These are phyloP conservation scores for Andrena marginata DNA, from an alignment of 2,888 invertebrate species.

Conservation along the genomic window DNA sequence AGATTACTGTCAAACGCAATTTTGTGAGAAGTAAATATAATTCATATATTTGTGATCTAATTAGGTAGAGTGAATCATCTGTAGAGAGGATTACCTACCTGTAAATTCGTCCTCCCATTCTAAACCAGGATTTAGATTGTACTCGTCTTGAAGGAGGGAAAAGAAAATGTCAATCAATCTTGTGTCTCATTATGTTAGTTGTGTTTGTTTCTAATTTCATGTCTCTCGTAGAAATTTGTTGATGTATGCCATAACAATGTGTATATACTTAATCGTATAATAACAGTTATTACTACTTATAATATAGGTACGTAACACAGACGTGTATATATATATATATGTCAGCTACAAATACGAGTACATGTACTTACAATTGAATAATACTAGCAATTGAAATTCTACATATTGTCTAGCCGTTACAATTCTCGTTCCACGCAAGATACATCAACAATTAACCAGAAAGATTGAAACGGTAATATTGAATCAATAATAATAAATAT, in stretches of 20 bases:
- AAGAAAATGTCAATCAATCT: constrained; percentile 86
- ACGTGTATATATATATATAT: neutral
- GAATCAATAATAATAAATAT: constrained; percentile 65
- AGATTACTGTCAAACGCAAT: constrained; percentile 56
- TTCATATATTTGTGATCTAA: constrained; percentile 58
- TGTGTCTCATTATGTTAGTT: constrained; percentile 79
- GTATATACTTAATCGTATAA: neutral
- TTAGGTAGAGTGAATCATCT: constrained; percentile 71
- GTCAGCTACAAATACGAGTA: neutral
- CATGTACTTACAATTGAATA: neutral
- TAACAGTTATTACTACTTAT: constrained; percentile 12
- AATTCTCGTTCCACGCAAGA: constrained; percentile 33
- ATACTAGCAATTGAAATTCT: neutral
- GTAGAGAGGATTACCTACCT: constrained; percentile 92
- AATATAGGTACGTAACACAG: too few species aligned
- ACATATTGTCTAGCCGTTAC: constrained; percentile 1
- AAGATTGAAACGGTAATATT: constrained; percentile 68
- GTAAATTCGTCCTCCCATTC: constrained; percentile 99
- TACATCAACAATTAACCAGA: constrained; percentile 70
- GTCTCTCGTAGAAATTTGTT: constrained; percentile 66
- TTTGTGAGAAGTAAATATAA: constrained; percentile 62
- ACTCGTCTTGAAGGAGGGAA: constrained; percentile 96
- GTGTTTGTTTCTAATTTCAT: constrained; percentile 68
- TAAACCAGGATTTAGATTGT: constrained; percentile 99
- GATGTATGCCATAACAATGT: constrained; percentile 54